Evolutionary conservation across 2,797 vertebrate genomes (phyloP), one percentile per base, ranked within the genome.

Genomic region (Telmatherina bonti): DNA sequence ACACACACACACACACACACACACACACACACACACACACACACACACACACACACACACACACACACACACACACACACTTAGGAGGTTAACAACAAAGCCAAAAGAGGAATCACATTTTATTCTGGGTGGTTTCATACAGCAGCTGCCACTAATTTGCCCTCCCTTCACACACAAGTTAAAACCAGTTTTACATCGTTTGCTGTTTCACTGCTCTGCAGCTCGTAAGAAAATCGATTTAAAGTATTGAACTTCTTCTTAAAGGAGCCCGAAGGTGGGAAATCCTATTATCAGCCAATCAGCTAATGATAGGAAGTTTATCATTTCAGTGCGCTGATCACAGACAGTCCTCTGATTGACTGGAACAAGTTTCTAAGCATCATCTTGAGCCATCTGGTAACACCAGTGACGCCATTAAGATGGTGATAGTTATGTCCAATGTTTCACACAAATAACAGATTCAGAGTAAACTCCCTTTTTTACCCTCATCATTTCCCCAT

Each of bases 81-180:
- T 57, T 0, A 29, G 52, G 65, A 24, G 30, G 43, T 4, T 49
- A 33, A 26, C 10, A 54, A 56, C 45, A 13, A 47, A 11, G 70
- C 57, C 62, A 78, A 65, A 67, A 12, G 58, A 80, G 26, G 54
- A 58, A 57, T 72, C 30, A 7, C 67, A 70, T 56, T 51, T 31
- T 62, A n/a, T 61, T 62, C 43, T 57, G 11, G 38, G 33, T 41
- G 52, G 26, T 65, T 84, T 64, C 78, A 78, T 45, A 54, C 26
- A 55, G 30, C 77, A 74, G 80, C 74, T 70, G 76, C 49, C 36
- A 52, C 45, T 62, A 10, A 71, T 38, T 16, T 38, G 3, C 36
- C 36, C 13, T 38, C 36, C 36, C 36, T 15, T 38, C 15, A 38
- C 36, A 13, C 36, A 38, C 36, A 38, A 38, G 4, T 38, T 13